These are phyloP conservation scores for Odontophorus gujanensis DNA, from an alignment of 2,113 vertebrate species.

Conservation along the genomic window DNA sequence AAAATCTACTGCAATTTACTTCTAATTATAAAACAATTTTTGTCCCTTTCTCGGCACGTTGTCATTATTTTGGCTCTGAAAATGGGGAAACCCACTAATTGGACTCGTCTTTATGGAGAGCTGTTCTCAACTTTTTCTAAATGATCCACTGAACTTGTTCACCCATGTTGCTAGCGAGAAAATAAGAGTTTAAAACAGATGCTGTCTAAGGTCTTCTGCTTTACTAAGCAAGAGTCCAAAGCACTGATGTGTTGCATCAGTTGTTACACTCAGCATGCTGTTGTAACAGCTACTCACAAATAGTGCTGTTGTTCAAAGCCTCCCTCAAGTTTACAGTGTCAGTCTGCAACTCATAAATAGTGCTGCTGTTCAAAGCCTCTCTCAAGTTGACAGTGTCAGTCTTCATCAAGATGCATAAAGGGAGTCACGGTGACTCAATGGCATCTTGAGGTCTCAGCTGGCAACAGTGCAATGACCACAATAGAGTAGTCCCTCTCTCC, in stretches of 20 bases:
- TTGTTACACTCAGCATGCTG: not conserved
- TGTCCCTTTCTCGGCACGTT: not conserved
- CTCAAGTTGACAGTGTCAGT: not conserved
- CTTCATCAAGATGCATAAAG: not conserved
- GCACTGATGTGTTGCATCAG: not conserved
- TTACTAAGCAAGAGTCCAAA: not conserved
- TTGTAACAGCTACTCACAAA: rapidly evolving
- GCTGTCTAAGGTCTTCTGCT: not conserved
- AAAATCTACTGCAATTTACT: conserved; percentile 52
- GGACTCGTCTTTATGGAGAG: not conserved
- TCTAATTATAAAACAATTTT: conserved; percentile 27
- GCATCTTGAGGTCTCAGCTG: rapidly evolving
- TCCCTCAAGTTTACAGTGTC: not conserved
- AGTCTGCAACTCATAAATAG: not conserved
- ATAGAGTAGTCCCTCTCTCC: not conserved
- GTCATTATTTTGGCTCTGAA: conserved; percentile 29
- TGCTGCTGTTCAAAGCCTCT: not conserved
- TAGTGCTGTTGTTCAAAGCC: not conserved
- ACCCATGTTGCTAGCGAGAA: not conserved
- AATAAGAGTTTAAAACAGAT: not conserved
- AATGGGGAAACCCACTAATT: not conserved
- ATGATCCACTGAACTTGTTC: conserved; percentile 1
- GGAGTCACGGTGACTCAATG: not conserved
- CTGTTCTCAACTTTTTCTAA: not conserved
- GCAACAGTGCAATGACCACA: not conserved